A percentile compares a stretch with the other conserved stretches of the same genome.
Conservation (phyloP, 1,140 invertebrate species). For the Drosophila nikananu region DNA sequence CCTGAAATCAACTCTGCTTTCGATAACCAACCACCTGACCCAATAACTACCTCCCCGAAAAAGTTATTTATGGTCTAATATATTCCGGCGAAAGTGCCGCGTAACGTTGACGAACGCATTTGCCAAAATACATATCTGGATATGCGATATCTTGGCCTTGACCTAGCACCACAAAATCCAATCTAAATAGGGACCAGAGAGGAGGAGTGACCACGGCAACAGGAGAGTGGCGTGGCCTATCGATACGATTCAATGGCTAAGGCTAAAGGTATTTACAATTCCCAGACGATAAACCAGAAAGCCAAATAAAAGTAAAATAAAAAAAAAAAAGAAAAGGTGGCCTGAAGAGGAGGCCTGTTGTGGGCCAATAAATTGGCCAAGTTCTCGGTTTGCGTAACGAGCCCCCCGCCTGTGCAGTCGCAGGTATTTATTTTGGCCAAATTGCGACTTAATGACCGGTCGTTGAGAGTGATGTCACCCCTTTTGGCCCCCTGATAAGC, state of each 20-base stretch:
- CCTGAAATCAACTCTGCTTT: background rate
- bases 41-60: background rate
- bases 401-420: conserved; percentile 37
- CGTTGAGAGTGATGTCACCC: conserved; percentile 74
- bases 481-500: conserved; percentile 42
- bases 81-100: conserved; percentile 2
- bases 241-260: conserved; percentile 22
- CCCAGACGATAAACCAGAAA: conserved; percentile 25
- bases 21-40: background rate
- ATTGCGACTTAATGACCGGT: conserved; percentile 69
- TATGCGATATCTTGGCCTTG: conserved; percentile 61
- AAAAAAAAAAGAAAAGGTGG: background rate
- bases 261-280: conserved; percentile 34
- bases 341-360: conserved; percentile 34
- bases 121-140: conserved; percentile 35
- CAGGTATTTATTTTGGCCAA: conserved; percentile 71
- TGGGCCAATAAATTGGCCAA: conserved; percentile 35
- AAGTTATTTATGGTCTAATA: conserved; percentile 1
- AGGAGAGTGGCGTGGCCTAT: conserved; percentile 5
- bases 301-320: background rate
- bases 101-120: conserved; percentile 52
- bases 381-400: conserved; percentile 19
- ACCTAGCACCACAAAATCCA: conserved; percentile 61
- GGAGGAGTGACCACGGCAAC: conserved; percentile 38
- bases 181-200: conserved; percentile 17